phyloP scores from a whole-genome alignment of 2,888 invertebrate genomes.

The Ypsolopha scabrella region DNA sequence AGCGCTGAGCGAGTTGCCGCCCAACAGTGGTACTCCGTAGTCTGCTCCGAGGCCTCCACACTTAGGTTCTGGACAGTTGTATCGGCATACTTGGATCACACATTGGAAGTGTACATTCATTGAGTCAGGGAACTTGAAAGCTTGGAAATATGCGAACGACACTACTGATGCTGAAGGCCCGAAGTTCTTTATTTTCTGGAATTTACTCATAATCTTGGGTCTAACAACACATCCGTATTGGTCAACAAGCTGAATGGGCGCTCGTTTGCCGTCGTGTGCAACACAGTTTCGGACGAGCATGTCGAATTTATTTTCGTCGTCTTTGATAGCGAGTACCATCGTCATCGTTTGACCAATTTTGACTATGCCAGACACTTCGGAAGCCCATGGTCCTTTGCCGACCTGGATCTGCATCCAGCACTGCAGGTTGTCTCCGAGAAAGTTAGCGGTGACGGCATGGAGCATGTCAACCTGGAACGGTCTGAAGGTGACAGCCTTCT shows the following conservation, averaged over 20 bases:
- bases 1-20: constrained; percentile 70
- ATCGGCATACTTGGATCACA: constrained; percentile 93
- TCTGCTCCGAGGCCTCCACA: constrained; percentile 79
- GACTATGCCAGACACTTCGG: constrained; percentile 94
- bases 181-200: constrained; percentile 96
- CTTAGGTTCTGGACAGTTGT: constrained; percentile 93
- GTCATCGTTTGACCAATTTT: constrained; percentile 98
- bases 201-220: constrained; percentile 95
- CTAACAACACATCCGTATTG: constrained; percentile 94
- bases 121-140: constrained; percentile 96
- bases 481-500: constrained; percentile 93
- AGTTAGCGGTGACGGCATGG: constrained; percentile 95
- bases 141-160: constrained; percentile 96
- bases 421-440: constrained; percentile 94
- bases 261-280: constrained; percentile 93
- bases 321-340: constrained; percentile 95
- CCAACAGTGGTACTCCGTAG: constrained; percentile 75
- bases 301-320: constrained; percentile 95
- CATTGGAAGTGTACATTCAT: constrained; percentile 99
- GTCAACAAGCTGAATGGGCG: constrained; percentile 93
- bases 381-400: constrained; percentile 97
- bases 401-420: constrained; percentile 99
- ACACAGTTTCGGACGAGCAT: constrained; percentile 96
- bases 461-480: constrained; percentile 97
- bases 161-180: constrained; percentile 95